Conservation (phyloP, 2,888 invertebrate genomes). For the Troides aeacus region DNA sequence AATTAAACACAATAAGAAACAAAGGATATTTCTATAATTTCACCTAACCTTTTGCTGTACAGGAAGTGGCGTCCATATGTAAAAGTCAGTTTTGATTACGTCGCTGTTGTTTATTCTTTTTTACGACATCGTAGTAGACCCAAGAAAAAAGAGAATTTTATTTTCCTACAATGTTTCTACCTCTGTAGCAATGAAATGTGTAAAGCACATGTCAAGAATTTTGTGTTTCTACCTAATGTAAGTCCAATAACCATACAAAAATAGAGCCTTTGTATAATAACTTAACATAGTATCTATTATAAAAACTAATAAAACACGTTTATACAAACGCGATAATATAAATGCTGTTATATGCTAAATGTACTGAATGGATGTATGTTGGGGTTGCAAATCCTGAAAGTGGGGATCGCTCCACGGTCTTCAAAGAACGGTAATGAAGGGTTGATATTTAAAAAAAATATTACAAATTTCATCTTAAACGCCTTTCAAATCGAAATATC, state of each 20-base stretch:
- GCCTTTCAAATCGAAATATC: background rate
- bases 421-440: background rate
- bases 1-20: background rate
- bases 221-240: background rate
- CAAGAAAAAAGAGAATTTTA: background rate
- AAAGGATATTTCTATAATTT: background rate
- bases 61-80: background rate
- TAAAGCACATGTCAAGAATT: background rate
- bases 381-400: background rate
- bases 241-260: too few relatives aligned
- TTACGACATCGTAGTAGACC: conserved; percentile 5
- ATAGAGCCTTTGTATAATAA: too few relatives aligned
- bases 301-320: too few relatives aligned
- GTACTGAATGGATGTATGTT: background rate
- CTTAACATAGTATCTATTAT: too few relatives aligned
- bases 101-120: conserved; percentile 14
- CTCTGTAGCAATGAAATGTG: background rate
- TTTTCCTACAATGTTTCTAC: background rate
- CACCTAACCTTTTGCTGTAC: background rate
- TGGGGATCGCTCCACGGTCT: background rate
- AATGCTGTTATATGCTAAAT: background rate
- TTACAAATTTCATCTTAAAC: background rate
- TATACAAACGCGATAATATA: too few relatives aligned
- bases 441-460: background rate
- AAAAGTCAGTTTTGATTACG: conserved; percentile 12